A percentile compares a stretch with the other conserved stretches of the same genome.
These are phyloP conservation scores for Megalurothrips usitatus DNA, from an alignment of 2,888 invertebrate genomes.

Conservation along the genomic window DNA sequence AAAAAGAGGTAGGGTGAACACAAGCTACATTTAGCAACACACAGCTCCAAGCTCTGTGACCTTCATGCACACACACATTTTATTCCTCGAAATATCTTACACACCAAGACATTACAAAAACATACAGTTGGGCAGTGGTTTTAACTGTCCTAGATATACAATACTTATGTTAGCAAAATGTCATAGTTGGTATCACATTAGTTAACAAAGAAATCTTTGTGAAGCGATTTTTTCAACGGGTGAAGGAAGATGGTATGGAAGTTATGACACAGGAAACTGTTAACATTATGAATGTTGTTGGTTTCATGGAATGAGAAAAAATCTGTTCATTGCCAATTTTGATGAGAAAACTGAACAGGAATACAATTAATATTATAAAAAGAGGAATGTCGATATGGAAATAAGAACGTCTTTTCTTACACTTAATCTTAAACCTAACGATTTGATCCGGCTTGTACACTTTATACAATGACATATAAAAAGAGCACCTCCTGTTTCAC, in stretches of 20 bases:
- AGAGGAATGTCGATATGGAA: slow-evolving; percentile 17
- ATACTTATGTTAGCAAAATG: slow-evolving; percentile 25
- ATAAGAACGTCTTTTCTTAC: neutral
- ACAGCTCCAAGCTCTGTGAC: slow-evolving; percentile 16
- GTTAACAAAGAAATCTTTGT: slow-evolving; percentile 30
- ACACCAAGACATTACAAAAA: slow-evolving; percentile 22
- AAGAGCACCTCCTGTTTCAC: neutral
- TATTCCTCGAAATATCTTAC: slow-evolving; percentile 20
- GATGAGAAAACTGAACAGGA: neutral
- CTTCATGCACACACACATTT: slow-evolving; percentile 26
- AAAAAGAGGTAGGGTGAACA: neutral
- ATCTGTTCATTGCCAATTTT: neutral
- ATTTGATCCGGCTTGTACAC: slow-evolving; percentile 22
- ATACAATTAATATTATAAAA: neutral
- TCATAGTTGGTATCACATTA: slow-evolving; percentile 28
- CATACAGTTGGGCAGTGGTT: slow-evolving; percentile 6
- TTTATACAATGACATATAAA: slow-evolving; percentile 13
- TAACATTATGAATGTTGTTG: neutral
- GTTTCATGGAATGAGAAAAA: too few species aligned
- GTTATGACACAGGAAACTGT: neutral
- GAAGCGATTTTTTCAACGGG: neutral
- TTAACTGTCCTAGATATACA: neutral
- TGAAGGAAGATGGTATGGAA: neutral
- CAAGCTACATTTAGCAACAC: neutral
- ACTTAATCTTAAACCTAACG: slow-evolving; percentile 14